Conservation (phyloP, 2,113 vertebrate genomes). For the Cnemophilus loriae region DNA sequence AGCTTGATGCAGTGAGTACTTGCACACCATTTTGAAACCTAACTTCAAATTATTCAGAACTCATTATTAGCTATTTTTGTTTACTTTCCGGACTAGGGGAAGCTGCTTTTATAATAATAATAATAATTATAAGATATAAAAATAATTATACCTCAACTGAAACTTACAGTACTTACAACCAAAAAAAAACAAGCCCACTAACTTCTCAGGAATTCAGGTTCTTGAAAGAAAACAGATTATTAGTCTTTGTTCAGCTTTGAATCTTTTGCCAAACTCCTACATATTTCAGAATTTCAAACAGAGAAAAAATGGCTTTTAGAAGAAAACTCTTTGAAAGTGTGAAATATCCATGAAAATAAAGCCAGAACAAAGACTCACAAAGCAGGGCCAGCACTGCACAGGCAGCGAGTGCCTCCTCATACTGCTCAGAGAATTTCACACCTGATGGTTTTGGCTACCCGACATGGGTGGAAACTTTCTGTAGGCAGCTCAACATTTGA, state of each 20-base stretch:
- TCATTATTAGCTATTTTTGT: conserved; percentile 5
- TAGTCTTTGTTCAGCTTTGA: conserved; percentile 7
- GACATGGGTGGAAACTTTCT: background rate
- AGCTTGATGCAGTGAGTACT: background rate
- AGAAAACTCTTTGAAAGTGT: background rate
- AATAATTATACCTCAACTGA: background rate
- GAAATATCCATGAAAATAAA: background rate
- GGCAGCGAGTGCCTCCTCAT: background rate
- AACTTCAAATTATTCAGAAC: background rate
- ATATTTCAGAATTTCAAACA: background rate
- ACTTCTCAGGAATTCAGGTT: background rate
- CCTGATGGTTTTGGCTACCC: background rate
- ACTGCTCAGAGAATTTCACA: background rate
- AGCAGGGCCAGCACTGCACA: background rate
- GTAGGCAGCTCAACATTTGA: background rate
- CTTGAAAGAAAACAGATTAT: background rate
- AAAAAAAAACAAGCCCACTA: background rate
- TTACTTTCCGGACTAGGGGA: conserved; percentile 10
- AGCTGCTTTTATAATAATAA: background rate
- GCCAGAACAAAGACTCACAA: background rate
- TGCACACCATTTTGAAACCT: background rate
- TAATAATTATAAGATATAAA: background rate
- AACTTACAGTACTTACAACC: background rate
- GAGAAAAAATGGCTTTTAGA: background rate
- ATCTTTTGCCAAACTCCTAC: conserved; percentile 29